Percentiles rank a stretch among this genome's conserved stretches.
phyloP scores from a whole-genome alignment of 2,888 invertebrate species.

The Machimus atricapillus region DNA sequence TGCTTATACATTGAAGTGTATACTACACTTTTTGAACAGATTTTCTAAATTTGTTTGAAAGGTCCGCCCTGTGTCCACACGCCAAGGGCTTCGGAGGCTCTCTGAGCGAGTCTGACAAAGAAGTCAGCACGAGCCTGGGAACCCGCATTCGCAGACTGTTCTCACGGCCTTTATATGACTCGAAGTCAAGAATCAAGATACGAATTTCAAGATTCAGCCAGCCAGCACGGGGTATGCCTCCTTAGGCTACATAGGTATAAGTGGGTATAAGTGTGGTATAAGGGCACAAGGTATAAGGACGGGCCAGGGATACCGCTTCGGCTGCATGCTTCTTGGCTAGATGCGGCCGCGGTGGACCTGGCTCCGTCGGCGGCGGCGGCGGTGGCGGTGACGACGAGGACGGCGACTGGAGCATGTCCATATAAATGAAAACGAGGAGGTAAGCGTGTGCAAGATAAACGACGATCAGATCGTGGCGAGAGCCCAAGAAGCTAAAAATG shows the following conservation, averaged over 20 bases:
- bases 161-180: constrained; percentile 53
- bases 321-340: constrained; percentile 12
- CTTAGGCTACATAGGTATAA: neutral
- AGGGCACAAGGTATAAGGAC: neutral
- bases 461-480: constrained; percentile 36
- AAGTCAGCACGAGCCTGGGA: constrained; percentile 51
- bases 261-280: neutral
- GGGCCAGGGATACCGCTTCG: neutral
- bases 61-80: constrained; percentile 25
- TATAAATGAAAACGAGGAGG: constrained; percentile 34
- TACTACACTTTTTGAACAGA: neutral
- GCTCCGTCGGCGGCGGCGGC: neutral
- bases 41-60: neutral
- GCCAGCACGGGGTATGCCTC: neutral
- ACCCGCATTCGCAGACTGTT: constrained; percentile 50
- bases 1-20: neutral
- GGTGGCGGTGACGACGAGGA: neutral
- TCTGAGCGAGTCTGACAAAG: neutral
- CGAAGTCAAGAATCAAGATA: constrained; percentile 21
- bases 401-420: constrained; percentile 23
- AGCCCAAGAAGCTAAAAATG: constrained; percentile 39
- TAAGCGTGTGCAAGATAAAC: constrained; percentile 44
- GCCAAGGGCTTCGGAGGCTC: constrained; percentile 2
- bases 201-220: constrained; percentile 31
- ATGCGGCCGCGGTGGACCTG: neutral